These are phyloP conservation scores for Hoplostethus atlanticus DNA, from an alignment of 2,797 vertebrate genomes.

Conservation along the genomic window DNA sequence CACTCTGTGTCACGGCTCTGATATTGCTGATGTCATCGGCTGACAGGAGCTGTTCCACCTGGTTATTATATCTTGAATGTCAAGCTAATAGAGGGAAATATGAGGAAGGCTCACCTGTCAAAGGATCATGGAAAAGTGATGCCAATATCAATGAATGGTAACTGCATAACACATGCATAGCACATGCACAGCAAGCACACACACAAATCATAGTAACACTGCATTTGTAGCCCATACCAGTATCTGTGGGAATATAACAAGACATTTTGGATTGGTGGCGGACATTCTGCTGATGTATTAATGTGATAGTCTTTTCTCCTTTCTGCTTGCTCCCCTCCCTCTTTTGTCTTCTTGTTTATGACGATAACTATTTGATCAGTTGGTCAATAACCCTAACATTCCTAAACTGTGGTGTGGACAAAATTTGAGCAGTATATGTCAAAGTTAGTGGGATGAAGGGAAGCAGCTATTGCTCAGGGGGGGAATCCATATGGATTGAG, in stretches of 20 bases:
- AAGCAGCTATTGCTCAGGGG: not conserved
- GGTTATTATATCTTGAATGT: not conserved
- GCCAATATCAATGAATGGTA: not conserved
- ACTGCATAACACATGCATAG: not conserved
- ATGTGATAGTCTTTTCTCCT: not conserved
- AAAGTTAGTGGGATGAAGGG: constrained; percentile 23
- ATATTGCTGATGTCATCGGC: constrained; percentile 18
- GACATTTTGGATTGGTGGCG: not conserved
- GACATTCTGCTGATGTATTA: not conserved
- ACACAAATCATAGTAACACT: not conserved
- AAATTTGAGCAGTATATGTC: not conserved
- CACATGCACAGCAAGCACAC: not conserved
- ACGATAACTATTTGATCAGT: not conserved
- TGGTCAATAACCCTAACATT: not conserved
- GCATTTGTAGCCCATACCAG: not conserved
- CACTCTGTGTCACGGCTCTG: not conserved
- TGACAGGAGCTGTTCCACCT: constrained; percentile 24
- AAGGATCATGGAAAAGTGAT: constrained; percentile 7
- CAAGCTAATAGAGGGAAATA: not conserved
- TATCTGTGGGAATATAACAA: not conserved
- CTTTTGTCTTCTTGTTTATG: not conserved
- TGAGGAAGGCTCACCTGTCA: constrained; percentile 1
- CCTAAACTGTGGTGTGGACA: too few species aligned
- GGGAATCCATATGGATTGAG: constrained; percentile 16
- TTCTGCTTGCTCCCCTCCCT: not conserved